Percentiles rank a stretch among this genome's conserved stretches.
These are phyloP conservation scores for Okapia johnstoni DNA, from an alignment of 2,113 vertebrate genomes.

Conservation along the genomic window DNA sequence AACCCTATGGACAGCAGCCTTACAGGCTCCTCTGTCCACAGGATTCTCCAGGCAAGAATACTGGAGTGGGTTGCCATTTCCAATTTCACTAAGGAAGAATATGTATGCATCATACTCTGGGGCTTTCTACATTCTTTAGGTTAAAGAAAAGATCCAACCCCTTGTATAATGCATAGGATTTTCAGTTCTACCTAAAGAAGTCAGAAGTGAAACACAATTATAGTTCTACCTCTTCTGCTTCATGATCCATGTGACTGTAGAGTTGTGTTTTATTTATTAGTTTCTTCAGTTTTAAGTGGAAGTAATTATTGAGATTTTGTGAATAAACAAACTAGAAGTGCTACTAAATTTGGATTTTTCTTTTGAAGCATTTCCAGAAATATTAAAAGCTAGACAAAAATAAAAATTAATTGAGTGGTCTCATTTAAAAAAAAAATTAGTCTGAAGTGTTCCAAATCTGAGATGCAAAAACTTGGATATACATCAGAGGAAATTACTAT, in stretches of 20 bases:
- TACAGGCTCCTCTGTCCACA: neutral
- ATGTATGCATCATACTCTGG: too few species aligned
- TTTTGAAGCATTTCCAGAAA: slow-evolving; percentile 22
- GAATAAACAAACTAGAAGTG: neutral
- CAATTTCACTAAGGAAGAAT: neutral
- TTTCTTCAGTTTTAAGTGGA: neutral
- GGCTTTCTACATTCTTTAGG: neutral
- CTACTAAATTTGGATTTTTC: neutral
- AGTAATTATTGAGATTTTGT: neutral
- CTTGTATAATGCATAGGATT: neutral
- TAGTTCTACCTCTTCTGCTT: neutral
- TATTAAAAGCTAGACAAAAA: slow-evolving; percentile 17
- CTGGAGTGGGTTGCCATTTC: neutral
- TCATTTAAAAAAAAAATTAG: slow-evolving; percentile 14
- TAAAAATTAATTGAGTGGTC: neutral
- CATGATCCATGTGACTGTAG: neutral
- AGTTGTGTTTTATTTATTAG: neutral
- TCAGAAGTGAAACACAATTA: neutral
- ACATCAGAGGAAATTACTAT: slow-evolving; percentile 48
- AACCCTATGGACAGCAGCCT: neutral
- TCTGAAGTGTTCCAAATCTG: neutral
- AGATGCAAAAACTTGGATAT: slow-evolving; percentile 4
- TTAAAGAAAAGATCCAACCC: neutral
- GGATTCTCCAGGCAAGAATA: neutral
- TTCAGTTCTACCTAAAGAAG: neutral